Base-by-base conservation (phyloP, 2,888 invertebrate species). In the Hymenopus coronatus region DNA sequence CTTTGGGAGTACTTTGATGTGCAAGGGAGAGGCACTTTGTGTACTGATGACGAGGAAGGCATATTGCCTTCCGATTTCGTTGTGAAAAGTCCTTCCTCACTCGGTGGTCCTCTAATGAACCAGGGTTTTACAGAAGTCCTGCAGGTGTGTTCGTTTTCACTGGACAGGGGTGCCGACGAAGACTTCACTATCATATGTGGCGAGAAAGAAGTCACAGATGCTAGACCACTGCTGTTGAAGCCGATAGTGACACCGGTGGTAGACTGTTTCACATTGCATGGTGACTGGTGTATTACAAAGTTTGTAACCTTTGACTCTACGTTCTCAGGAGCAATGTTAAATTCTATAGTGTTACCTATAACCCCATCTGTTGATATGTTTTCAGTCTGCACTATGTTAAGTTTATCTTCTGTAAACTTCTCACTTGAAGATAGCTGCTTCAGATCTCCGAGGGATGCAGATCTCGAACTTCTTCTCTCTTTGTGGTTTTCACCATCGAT, bases 1-100 rank as follows among this genome's bases (percentile, higher is more conserved):
- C 91, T 91, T 83, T 90, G 89, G 46, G 70, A 89, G 28, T 89
- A 90, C 81, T 89, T 90, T 7, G 89, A 46, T 33, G 88, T 89
- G 84, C 89, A 85, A 28, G 86, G 86, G 28, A 86, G 28, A 28
- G 86, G 81, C 12, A 20, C 28, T 28, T 86, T 86, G 6, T 81
- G 70, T 30, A 70, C 86, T 8, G 28, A 70, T 85, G 46, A 6
- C 3, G 85, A 12, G 8, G 85, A n/a, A 6, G 54, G 54, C n/a
- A 85, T 54, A 28, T 40, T 85, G 54, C 28, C 33, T 33, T 85
- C 85, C 3, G 85, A 85, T 14, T 85, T 85, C 1, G 54, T 70
- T 70, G 54, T 70, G 20, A 70, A 8, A 70, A 70, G 54, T 20
- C 54, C 54, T 6, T 70, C 54, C 54, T 70, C 54, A 20, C 25